Evolutionary conservation across 2,113 vertebrate species (phyloP), one percentile per base, ranked within the genome.

Genomic region (Isichthys henryi): DNA sequence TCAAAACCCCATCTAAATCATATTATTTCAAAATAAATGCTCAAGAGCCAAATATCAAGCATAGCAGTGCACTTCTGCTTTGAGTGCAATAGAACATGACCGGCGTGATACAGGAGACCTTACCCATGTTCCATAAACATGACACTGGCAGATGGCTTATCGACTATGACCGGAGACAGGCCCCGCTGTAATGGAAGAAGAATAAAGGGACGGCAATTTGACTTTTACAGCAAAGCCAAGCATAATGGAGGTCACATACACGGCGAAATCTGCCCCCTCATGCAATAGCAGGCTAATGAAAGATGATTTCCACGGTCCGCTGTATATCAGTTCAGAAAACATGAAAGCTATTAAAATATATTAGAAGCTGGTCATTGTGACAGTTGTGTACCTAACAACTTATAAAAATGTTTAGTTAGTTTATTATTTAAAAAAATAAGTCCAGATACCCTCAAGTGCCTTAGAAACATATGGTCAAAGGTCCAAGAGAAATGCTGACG

Each of bases 141-240:
- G 74, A 80, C 35, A 39, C 31, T 80, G 74, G 35, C 74, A 80
- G 31, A 39, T 80, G 74, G 31, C 74, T 80, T 80, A 80, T 80
- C 13, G 74, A 80, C 74, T 80, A 80, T 80, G 74, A 80, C 74
- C 35, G 35, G 74, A 80, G 74, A 80, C 35, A 35, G 74, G 74
- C 74, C 74, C 35, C 6, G 35, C 35, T 80, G 74, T 80, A 80
- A 80, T 80, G 74, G 74, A 80, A 43, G 74, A 80, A 80, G 35
- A 80, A 80, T 80, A 80, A 80, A 35, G 35, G 74, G 15, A 15
- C 1, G 74, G 74, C 74, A 7, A 19, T 80, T 80, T 80, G 74
- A 80, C 74, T 43, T 80, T 80, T 80, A 80, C 74, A 80, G 74
- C 35, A 17, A 80, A 80, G 74, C 74, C 74, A 80, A 80, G 35